A percentile compares a stretch with the other conserved stretches of the same genome.
Evolutionary conservation across 2,113 vertebrate species (phyloP).

Genomic region (Pipra filicauda): DNA sequence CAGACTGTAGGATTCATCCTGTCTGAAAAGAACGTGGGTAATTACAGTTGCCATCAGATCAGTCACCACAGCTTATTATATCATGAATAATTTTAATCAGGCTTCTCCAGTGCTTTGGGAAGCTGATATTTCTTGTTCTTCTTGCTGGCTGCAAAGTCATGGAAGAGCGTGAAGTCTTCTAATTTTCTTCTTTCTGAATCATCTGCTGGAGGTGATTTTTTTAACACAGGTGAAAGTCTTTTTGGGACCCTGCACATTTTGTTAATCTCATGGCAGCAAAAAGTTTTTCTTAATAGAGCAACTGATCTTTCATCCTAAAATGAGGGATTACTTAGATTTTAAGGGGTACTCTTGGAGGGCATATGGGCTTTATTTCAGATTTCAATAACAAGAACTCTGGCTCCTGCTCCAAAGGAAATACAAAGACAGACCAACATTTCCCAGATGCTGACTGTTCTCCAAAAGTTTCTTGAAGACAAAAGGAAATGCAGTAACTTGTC

Average conservation of each 20-base stretch:
- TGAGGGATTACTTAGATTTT: slow-evolving; percentile 54
- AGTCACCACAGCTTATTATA: slow-evolving; percentile 1
- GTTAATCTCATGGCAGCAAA: slow-evolving; percentile 17
- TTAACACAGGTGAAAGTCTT: slow-evolving; percentile 2
- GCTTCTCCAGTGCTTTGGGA: background rate
- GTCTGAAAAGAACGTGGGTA: background rate
- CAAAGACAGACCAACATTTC: background rate
- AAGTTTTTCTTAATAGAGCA: slow-evolving; percentile 20
- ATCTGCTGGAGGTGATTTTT: slow-evolving; percentile 15
- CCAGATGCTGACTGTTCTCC: background rate
- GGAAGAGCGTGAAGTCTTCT: background rate
- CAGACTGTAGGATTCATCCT: background rate
- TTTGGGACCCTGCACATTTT: slow-evolving; percentile 2
- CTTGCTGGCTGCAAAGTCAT: background rate
- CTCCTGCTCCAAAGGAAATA: background rate
- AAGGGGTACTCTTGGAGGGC: background rate
- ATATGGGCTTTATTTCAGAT: slow-evolving; percentile 48
- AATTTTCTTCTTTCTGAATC: slow-evolving; percentile 41
- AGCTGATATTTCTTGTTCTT: slow-evolving; percentile 29
- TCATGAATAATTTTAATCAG: slow-evolving; percentile 32
- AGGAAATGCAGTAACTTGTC: background rate
- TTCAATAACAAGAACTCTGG: slow-evolving; percentile 28
- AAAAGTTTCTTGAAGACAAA: background rate
- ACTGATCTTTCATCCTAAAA: slow-evolving; percentile 10
- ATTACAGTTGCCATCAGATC: slow-evolving; percentile 6